These are phyloP conservation scores for Patella caerulea DNA, from an alignment of 2,888 invertebrate genomes.

Conservation along the genomic window DNA sequence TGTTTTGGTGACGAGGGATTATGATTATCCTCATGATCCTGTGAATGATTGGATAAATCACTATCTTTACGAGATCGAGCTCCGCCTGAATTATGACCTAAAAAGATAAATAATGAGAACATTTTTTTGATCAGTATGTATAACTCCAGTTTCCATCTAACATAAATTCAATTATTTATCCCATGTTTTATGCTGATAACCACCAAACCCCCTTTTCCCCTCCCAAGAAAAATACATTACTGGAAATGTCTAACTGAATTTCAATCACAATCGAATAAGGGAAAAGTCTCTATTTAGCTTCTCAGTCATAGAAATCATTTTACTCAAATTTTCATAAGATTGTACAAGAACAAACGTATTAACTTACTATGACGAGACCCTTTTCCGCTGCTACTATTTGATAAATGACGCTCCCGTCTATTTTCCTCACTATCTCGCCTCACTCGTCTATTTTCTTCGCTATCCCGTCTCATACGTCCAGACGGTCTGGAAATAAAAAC, in stretches of 20 bases:
- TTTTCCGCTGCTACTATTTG: constrained; percentile 59
- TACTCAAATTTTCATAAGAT: too few species aligned
- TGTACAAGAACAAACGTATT: too few species aligned
- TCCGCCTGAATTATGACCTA: neutral
- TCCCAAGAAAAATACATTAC: too few species aligned
- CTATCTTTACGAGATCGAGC: constrained; percentile 50
- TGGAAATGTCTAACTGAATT: too few species aligned
- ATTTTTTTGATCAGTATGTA: too few species aligned
- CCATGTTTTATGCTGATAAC: too few species aligned
- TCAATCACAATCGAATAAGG: too few species aligned
- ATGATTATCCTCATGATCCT: constrained; percentile 32
- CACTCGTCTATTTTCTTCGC: constrained; percentile 47
- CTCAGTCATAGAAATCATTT: too few species aligned
- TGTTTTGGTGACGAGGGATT: constrained; percentile 32
- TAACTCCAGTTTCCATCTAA: too few species aligned
- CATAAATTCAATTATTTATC: too few species aligned
- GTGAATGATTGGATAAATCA: constrained; percentile 49
- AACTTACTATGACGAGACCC: constrained; percentile 52
- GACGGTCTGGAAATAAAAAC: constrained; percentile 18
- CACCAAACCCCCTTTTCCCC: too few species aligned
- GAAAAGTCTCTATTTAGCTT: too few species aligned
- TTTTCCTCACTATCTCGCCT: constrained; percentile 41
- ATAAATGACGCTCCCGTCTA: constrained; percentile 51
- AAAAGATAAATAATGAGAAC: neutral
- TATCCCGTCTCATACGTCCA: constrained; percentile 36